A percentile compares a stretch with the other conserved stretches of the same genome.
phyloP scores from a whole-genome alignment of 2,113 vertebrate species.

The Tyrannus savana region DNA sequence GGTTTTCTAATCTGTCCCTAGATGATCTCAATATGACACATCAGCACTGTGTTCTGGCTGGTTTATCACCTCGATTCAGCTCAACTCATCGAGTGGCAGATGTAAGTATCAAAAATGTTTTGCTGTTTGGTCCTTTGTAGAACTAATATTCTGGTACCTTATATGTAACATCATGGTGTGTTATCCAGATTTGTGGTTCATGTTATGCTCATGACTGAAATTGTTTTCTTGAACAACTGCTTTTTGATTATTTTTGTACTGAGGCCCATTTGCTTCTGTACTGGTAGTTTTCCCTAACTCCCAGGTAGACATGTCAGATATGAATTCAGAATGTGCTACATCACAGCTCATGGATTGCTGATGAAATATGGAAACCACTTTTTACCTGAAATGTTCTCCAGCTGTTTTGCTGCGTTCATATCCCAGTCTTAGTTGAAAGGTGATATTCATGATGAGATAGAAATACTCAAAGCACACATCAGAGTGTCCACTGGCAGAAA shows the following conservation, averaged over 20 bases:
- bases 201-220: background rate
- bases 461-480: background rate
- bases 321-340: background rate
- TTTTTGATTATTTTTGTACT: background rate
- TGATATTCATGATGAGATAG: background rate
- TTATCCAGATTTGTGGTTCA: background rate
- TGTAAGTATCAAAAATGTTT: conserved; percentile 76
- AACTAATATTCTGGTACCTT: background rate
- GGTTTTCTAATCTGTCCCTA: conserved; percentile 67
- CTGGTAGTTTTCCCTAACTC: background rate
- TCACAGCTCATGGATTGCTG: background rate
- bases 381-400: background rate
- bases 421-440: background rate
- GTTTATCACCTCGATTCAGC: conserved; percentile 89
- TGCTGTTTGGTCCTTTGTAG: background rate
- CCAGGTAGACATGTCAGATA: background rate
- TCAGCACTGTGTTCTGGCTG: conserved; percentile 94
- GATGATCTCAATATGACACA: conserved; percentile 94
- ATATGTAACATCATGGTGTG: background rate
- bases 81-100: conserved; percentile 95
- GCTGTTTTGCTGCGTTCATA: background rate
- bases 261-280: background rate
- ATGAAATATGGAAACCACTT: background rate
- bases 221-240: background rate
- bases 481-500: background rate